Base-by-base conservation (phyloP, 2,113 vertebrate species). In the Coregonus clupeaformis region DNA sequence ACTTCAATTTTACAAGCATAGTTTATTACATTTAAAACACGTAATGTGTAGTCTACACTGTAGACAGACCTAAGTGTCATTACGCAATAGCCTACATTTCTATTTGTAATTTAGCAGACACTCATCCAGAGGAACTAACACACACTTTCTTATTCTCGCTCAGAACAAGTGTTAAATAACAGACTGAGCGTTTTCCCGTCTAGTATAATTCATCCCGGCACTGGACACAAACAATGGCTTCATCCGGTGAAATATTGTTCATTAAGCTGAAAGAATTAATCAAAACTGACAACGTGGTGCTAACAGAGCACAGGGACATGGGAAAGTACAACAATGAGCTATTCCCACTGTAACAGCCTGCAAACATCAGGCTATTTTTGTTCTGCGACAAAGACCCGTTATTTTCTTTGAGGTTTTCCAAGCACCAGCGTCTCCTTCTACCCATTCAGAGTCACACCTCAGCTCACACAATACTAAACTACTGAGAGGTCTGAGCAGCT, bases 181-280 rank as follows among this genome's bases (percentile, higher is more conserved):
- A 2, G 36, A 42, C 36, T 42, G 9, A 42, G 36, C 2, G 36
- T 42, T 42, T 42, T 42, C 9, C 36, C 7, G 9, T 42, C 9
- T 11, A 42, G 36, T 42, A 42, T 9, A 42, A 42, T 42, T 42
- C 36, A 12, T 42, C 9, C 36, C 2, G 2, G 36, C 36, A 42
- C 36, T 42, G 36, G 36, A 42, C 36, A 42, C 13, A 68, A 62
- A 60, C 70, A 73, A 67, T 45, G 6, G 62, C 27, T 64, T 69
- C 69, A 78, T 84, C 76, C 73, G 75, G 60, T 67, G 55, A 81
- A 63, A 75, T 75, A 20, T 65, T 77, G 71, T 73, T 83, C 74
- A 73, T 63, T 79, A 71, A 24, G 59, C 60, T 77, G 72, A 62
- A 79, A 80, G 77, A 77, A 81, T 82, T 72, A 67, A 85, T 60